phyloP scores from a whole-genome alignment of 2,888 invertebrate genomes.

The Drosophila melanosoma region DNA sequence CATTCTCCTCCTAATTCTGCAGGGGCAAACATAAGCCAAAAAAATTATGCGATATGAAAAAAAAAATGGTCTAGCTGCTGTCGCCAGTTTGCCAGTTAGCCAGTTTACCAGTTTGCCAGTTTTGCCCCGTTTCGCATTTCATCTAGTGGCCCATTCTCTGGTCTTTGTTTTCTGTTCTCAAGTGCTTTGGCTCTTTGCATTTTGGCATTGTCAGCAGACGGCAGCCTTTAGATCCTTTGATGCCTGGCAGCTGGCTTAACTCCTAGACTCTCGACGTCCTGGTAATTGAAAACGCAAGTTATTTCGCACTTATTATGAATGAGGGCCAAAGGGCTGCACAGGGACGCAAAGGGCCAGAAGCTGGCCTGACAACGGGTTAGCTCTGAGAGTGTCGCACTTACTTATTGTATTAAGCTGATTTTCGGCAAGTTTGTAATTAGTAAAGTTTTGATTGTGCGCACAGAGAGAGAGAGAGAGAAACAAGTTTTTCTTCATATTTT shows the following conservation, averaged over 20 bases:
- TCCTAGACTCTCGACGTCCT: constrained; percentile 27
- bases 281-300: constrained; percentile 83
- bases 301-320: constrained; percentile 72
- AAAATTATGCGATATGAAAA: constrained; percentile 29
- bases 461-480: constrained; percentile 6
- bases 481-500: constrained; percentile 53
- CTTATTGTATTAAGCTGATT: constrained; percentile 83
- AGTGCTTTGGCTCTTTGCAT: constrained; percentile 76
- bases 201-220: constrained; percentile 81
- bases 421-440: constrained; percentile 83
- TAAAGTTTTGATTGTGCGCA: constrained; percentile 81
- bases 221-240: constrained; percentile 69
- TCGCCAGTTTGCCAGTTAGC: constrained; percentile 21
- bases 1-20: not conserved
- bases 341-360: not conserved
- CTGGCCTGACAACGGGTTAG: constrained; percentile 14
- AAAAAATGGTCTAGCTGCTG: constrained; percentile 28
- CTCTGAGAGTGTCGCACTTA: constrained; percentile 60
- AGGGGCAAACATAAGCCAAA: constrained; percentile 3
- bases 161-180: constrained; percentile 51
- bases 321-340: not conserved
- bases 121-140: constrained; percentile 8
- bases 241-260: constrained; percentile 63
- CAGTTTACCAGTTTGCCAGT: not conserved
- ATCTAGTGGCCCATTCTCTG: constrained; percentile 18